Percentiles rank a stretch among this genome's conserved stretches.
phyloP scores from a whole-genome alignment of 1,140 invertebrate species.

The Glossosoma conforme region DNA sequence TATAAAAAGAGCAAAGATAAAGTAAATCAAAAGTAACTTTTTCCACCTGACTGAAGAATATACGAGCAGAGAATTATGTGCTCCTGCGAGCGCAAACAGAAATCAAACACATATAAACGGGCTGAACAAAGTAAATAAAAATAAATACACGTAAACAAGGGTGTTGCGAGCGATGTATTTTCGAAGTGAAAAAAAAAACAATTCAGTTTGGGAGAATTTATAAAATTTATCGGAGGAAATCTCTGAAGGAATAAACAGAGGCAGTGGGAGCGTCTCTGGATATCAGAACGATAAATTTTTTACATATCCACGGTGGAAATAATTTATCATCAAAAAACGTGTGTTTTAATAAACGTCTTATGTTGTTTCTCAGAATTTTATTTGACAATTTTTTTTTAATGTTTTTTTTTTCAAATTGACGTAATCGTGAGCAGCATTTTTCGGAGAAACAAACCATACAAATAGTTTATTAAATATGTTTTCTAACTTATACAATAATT shows the following conservation, averaged over 20 bases:
- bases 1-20: conserved; percentile 25
- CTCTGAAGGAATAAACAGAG: too few species aligned
- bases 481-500: too few species aligned
- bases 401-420: too few species aligned
- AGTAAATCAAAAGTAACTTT: conserved; percentile 30
- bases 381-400: too few species aligned
- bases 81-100: conserved; percentile 25
- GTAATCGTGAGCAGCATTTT: too few species aligned
- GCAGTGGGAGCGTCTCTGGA: too few species aligned
- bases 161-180: conserved; percentile 16
- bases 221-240: background rate
- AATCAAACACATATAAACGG: conserved; percentile 30
- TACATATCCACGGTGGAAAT: background rate
- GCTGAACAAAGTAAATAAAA: conserved; percentile 17
- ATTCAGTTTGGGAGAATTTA: conserved; percentile 1
- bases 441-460: too few species aligned
- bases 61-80: conserved; percentile 23
- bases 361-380: background rate
- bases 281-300: background rate
- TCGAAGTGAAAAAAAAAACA: conserved; percentile 5
- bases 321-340: background rate
- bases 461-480: too few species aligned
- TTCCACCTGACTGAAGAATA: conserved; percentile 28
- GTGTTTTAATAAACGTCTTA: background rate
- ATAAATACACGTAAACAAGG: conserved; percentile 24